These are phyloP conservation scores for Pseudomyrmex dendroicus DNA, from an alignment of 1,140 invertebrate species.

Conservation along the genomic window DNA sequence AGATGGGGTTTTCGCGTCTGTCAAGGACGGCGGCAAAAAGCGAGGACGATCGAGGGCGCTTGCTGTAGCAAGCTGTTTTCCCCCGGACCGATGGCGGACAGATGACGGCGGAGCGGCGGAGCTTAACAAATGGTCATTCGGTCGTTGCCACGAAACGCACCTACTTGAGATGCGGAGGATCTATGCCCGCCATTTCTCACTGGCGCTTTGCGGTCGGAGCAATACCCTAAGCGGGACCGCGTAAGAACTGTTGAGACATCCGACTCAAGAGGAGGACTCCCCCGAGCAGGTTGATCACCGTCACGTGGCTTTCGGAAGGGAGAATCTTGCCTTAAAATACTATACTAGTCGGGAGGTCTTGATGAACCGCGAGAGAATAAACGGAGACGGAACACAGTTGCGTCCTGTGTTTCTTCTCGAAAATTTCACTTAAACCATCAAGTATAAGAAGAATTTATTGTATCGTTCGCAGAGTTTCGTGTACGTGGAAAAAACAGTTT, in stretches of 20 bases:
- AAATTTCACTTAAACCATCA: background rate
- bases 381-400: too few species aligned
- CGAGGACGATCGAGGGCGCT: slow-evolving; percentile 53
- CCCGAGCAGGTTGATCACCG: slow-evolving; percentile 78
- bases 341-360: background rate
- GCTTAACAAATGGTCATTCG: slow-evolving; percentile 79
- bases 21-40: slow-evolving; percentile 59
- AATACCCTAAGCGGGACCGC: slow-evolving; percentile 72
- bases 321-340: slow-evolving; percentile 51
- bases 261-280: slow-evolving; percentile 59
- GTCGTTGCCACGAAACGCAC: slow-evolving; percentile 65
- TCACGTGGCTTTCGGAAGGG: slow-evolving; percentile 63
- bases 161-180: slow-evolving; percentile 80
- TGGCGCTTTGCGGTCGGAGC: slow-evolving; percentile 72
- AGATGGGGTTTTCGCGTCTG: slow-evolving; percentile 49
- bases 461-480: too few species aligned
- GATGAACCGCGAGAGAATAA: too few species aligned
- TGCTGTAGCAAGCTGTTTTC: slow-evolving; percentile 68
- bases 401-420: background rate
- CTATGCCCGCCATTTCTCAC: slow-evolving; percentile 82
- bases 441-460: too few species aligned
- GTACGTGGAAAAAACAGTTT: too few species aligned
- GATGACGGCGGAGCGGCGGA: slow-evolving; percentile 69
- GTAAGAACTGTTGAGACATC: slow-evolving; percentile 71
- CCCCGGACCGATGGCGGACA: slow-evolving; percentile 66